These are phyloP conservation scores for Archivesica marissinica DNA, from an alignment of 1,140 invertebrate species.

Conservation along the genomic window DNA sequence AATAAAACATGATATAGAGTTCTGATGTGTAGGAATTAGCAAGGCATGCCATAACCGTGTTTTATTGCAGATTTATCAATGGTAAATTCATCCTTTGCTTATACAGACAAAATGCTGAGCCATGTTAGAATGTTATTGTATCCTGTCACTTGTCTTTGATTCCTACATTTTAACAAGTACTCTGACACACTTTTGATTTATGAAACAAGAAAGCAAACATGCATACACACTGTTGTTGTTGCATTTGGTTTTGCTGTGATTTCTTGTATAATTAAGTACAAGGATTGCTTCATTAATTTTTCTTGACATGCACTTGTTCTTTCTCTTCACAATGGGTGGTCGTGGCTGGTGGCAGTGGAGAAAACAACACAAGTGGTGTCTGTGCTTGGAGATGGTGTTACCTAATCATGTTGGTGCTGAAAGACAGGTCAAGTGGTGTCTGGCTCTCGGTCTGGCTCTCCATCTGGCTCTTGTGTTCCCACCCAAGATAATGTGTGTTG, in stretches of 20 bases:
- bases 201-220: not conserved
- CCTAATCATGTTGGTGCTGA: too few relatives aligned
- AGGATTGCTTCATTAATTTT: not conserved
- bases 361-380: not conserved
- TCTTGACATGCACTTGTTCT: slow-evolving; percentile 1
- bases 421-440: not conserved
- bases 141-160: too few relatives aligned
- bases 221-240: not conserved
- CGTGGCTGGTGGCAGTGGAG: not conserved
- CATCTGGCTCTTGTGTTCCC: not conserved
- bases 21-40: too few relatives aligned
- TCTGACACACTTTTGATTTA: not conserved
- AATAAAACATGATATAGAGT: too few relatives aligned
- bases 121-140: too few relatives aligned
- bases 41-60: too few relatives aligned
- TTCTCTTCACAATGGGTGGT: not conserved
- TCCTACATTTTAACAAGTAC: too few relatives aligned
- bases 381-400: too few relatives aligned
- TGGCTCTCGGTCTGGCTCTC: not conserved
- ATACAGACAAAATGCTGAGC: too few relatives aligned
- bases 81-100: too few relatives aligned
- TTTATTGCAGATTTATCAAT: too few relatives aligned
- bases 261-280: not conserved
- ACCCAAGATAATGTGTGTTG: not conserved
- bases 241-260: not conserved